phyloP scores from a whole-genome alignment of 2,888 invertebrate species.

The Cancer borealis region DNA sequence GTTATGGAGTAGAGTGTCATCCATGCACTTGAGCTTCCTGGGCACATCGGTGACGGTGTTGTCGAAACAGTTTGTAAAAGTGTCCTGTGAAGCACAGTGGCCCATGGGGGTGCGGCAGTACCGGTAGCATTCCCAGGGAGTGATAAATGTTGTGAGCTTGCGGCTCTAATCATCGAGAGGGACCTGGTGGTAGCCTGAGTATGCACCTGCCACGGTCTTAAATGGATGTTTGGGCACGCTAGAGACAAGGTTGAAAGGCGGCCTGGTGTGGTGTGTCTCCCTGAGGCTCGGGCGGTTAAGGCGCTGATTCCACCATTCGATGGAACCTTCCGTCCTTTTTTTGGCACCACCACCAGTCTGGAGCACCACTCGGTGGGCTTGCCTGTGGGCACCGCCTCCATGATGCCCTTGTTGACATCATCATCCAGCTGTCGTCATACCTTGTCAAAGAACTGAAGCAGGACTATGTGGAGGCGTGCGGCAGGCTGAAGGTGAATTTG shows the following conservation, averaged over 20 bases:
- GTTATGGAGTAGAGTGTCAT: not conserved
- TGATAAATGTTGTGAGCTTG: slow-evolving; percentile 54
- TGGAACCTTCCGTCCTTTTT: slow-evolving; percentile 53
- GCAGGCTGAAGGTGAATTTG: too few species aligned
- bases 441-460: slow-evolving; percentile 44
- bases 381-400: not conserved
- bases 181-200: slow-evolving; percentile 47
- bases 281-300: slow-evolving; percentile 25
- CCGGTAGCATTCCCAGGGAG: slow-evolving; percentile 42
- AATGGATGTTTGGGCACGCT: slow-evolving; percentile 44
- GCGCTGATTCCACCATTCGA: slow-evolving; percentile 54
- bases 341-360: slow-evolving; percentile 61
- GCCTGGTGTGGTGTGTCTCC: slow-evolving; percentile 61
- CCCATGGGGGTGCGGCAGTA: slow-evolving; percentile 50
- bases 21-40: slow-evolving; percentile 38
- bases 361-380: slow-evolving; percentile 53
- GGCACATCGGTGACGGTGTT: slow-evolving; percentile 33
- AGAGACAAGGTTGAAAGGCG: slow-evolving; percentile 46
- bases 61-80: slow-evolving; percentile 43
- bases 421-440: not conserved
- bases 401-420: not conserved
- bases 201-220: slow-evolving; percentile 56
- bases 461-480: not conserved
- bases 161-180: not conserved
- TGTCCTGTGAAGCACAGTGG: slow-evolving; percentile 42